A percentile compares a stretch with the other conserved stretches of the same genome.
phyloP scores from a whole-genome alignment of 2,888 invertebrate genomes.

The Antheraea assamensis region DNA sequence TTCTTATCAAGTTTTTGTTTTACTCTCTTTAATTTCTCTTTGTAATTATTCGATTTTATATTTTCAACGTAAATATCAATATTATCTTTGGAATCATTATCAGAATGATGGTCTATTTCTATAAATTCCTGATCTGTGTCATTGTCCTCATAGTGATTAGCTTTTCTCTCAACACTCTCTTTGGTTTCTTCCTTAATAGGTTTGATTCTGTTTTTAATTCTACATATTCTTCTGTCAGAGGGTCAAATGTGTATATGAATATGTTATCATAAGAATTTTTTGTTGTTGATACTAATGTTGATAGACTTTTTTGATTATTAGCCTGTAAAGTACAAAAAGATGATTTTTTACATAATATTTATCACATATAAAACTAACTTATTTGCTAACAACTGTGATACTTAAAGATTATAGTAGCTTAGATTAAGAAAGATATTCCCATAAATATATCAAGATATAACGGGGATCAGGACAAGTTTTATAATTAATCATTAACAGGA shows the following conservation, averaged over 20 bases:
- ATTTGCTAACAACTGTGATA: too few species aligned
- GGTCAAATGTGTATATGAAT: slow-evolving; percentile 9
- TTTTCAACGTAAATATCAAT: slow-evolving; percentile 17
- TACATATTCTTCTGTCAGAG: slow-evolving; percentile 6
- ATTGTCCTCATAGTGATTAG: slow-evolving; percentile 21
- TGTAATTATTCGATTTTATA: slow-evolving; percentile 17
- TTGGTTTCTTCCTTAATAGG: slow-evolving; percentile 18
- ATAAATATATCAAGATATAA: too few species aligned
- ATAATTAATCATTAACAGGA: too few species aligned
- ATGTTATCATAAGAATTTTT: slow-evolving; percentile 3
- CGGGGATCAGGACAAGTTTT: too few species aligned
- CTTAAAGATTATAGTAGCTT: too few species aligned
- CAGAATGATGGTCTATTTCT: slow-evolving; percentile 10
- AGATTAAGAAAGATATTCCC: too few species aligned
- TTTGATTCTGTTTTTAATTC: slow-evolving; percentile 10
- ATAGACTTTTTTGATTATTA: background rate
- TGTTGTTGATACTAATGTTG: background rate
- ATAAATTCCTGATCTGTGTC: slow-evolving; percentile 22
- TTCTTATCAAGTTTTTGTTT: slow-evolving; percentile 15
- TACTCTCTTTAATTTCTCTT: slow-evolving; percentile 17
- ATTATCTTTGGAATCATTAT: slow-evolving; percentile 19
- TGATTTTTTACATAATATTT: background rate
- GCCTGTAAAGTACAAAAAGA: background rate
- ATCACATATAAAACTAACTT: background rate
- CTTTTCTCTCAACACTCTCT: background rate